phyloP scores from a whole-genome alignment of 1,140 invertebrate species.

The Drosophila pseudoananassae region DNA sequence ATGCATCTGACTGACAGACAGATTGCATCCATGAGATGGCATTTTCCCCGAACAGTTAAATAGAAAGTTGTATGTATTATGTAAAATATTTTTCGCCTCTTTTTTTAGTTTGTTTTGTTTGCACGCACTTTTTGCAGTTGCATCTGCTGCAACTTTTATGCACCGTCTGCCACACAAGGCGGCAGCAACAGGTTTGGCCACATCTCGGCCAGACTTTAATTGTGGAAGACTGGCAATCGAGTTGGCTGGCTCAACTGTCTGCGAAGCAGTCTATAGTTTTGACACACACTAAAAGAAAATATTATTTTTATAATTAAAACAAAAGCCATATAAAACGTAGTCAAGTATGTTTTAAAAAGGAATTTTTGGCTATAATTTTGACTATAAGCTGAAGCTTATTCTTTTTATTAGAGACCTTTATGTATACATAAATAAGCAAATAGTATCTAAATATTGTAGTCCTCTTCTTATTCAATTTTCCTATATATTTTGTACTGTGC shows the following conservation, averaged over 20 bases:
- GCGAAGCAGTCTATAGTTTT: slow-evolving; percentile 23
- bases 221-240: slow-evolving; percentile 21
- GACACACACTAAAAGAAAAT: slow-evolving; percentile 13
- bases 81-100: slow-evolving; percentile 55
- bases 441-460: neutral
- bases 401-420: no score
- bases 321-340: neutral
- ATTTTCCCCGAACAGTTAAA: slow-evolving; percentile 47
- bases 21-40: slow-evolving; percentile 30
- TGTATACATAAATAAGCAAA: no score
- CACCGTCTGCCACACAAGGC: slow-evolving; percentile 39
- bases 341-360: neutral
- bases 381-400: no score
- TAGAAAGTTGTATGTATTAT: slow-evolving; percentile 68
- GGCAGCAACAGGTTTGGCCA: slow-evolving; percentile 61
- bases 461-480: neutral
- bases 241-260: slow-evolving; percentile 20
- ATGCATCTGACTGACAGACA: slow-evolving; percentile 34
- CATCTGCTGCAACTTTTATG: slow-evolving; percentile 53
- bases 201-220: slow-evolving; percentile 60
- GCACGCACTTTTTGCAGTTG: slow-evolving; percentile 43
- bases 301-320: neutral
- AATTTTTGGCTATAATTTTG: neutral
- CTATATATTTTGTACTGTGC: neutral
- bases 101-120: slow-evolving; percentile 1